Conservation (phyloP, 2,888 invertebrate genomes). For the Stenotaenia linearis region DNA sequence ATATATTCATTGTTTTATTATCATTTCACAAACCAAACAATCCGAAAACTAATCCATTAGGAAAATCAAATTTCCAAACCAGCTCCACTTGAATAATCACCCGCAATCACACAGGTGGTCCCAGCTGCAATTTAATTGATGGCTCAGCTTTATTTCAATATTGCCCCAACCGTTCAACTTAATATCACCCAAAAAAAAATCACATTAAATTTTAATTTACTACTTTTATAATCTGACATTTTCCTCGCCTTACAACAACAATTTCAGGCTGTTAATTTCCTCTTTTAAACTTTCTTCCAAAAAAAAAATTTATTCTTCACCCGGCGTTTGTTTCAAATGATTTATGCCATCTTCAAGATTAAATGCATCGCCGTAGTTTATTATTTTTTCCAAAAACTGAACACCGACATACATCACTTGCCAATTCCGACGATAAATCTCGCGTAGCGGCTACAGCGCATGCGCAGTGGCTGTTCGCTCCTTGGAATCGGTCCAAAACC, state of each 20-base stretch:
- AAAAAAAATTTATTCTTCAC: not conserved
- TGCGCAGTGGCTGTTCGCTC: not conserved
- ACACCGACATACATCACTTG: conserved; percentile 21
- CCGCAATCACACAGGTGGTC: conserved; percentile 12
- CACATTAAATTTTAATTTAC: conserved; percentile 13
- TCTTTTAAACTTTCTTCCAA: not conserved
- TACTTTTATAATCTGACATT: not conserved
- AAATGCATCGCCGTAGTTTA: conserved; percentile 19
- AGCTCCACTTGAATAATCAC: not conserved
- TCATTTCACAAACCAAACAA: no score
- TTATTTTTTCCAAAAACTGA: conserved; percentile 21
- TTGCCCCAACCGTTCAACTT: not conserved
- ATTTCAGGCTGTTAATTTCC: conserved; percentile 8
- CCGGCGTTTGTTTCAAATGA: not conserved
- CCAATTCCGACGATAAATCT: conserved; percentile 13
- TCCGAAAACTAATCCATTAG: not conserved
- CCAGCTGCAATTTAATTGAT: not conserved
- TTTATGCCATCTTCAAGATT: not conserved
- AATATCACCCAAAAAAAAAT: not conserved
- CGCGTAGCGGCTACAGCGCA: not conserved
- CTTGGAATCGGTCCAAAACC: not conserved
- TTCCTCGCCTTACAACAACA: not conserved
- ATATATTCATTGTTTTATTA: no score
- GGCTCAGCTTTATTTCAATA: not conserved
- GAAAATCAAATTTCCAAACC: not conserved